These are phyloP conservation scores for Polietes domitor DNA, from an alignment of 2,888 invertebrate species.

Conservation along the genomic window DNA sequence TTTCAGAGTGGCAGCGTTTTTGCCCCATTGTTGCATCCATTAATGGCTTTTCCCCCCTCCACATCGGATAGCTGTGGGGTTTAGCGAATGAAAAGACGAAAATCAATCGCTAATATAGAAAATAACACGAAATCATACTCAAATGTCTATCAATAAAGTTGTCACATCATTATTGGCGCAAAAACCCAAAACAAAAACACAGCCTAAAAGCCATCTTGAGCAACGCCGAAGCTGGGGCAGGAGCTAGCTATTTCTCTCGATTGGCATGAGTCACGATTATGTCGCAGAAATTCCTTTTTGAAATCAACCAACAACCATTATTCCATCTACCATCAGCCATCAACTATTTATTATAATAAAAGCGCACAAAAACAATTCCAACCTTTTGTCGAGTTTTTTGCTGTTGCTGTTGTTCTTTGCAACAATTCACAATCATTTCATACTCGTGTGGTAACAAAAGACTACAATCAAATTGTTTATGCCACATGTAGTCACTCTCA, in stretches of 20 bases:
- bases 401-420: neutral
- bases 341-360: constrained; percentile 40
- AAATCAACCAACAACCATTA: constrained; percentile 48
- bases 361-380: constrained; percentile 26
- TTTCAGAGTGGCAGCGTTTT: too few relatives aligned
- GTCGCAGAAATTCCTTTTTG: constrained; percentile 52
- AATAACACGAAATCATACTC: constrained; percentile 27
- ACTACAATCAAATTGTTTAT: constrained; percentile 44
- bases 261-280: constrained; percentile 61
- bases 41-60: too few relatives aligned
- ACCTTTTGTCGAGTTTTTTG: constrained; percentile 14
- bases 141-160: constrained; percentile 45
- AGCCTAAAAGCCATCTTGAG: constrained; percentile 10
- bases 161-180: constrained; percentile 49
- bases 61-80: neutral
- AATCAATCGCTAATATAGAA: constrained; percentile 24
- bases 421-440: constrained; percentile 40
- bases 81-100: constrained; percentile 4
- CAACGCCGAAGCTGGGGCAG: neutral
- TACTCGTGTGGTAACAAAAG: constrained; percentile 45
- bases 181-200: neutral
- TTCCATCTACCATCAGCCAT: constrained; percentile 27
- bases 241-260: constrained; percentile 40
- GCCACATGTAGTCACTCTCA: constrained; percentile 39
- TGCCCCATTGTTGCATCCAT: too few relatives aligned